Base-by-base conservation (phyloP, 2,113 vertebrate genomes). In the Hypomesus transpacificus region DNA sequence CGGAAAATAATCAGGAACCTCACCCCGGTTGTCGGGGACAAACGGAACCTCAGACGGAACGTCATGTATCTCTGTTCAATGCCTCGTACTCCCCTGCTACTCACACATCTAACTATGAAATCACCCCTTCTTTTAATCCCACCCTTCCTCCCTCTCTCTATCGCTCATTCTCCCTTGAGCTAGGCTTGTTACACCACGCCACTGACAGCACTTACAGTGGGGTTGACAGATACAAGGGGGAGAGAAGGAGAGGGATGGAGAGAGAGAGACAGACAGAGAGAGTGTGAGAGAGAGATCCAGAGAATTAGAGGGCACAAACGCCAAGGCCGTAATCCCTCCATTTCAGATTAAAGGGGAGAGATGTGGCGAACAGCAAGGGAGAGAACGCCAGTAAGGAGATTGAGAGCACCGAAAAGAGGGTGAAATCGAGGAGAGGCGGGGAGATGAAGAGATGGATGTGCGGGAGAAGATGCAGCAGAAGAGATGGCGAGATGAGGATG, bases 281-380 rank as follows among this genome's bases (percentile, higher is more conserved):
- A 61, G 63, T 74, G 52, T 3, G 56, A 1, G 57, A 50, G 59
- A 46, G 57, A 50, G 71, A 56, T 70, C 80, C 73, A 61, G 82
- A 84, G 86, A 86, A 82, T 88, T 88, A 84, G 73, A 82, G 18
- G 63, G 73, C 50, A 74, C 59, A 72, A 85, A 86, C 18, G 26
- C 70, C 78, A 63, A 26, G 53, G 75, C 71, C 76, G 86, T 89
- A 89, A 88, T 90, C 86, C 72, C 39, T 54, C 54, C 46, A 69
- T 81, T 79, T 89, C 58, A 83, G 88, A 91, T 92, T 91, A 88
- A 83, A 87, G 71, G 39, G 54, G 21, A 26, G 67, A 79, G 51
- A 84, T 52, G 22, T 46, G 67, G 56, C 11, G 62, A 66, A 75
- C 17, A 28, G 39, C 51, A 58, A 66, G 54, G 26, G 46, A 59